phyloP scores from a whole-genome alignment of 1,140 invertebrate genomes.

The Neotoxoptera formosana region DNA sequence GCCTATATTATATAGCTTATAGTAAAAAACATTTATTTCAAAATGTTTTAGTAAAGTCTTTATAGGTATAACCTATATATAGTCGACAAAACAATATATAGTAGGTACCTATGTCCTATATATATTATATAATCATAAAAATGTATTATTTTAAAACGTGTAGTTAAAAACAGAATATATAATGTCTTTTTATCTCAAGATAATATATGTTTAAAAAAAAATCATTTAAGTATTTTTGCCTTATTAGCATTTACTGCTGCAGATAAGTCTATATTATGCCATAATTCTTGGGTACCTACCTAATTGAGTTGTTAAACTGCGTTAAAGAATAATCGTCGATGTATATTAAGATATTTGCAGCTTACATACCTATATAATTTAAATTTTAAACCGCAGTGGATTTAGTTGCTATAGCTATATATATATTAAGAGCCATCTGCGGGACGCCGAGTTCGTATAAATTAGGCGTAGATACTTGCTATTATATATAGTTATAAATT shows the following conservation, averaged over 20 bases:
- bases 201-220: background rate
- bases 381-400: background rate
- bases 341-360: background rate
- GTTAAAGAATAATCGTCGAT: background rate
- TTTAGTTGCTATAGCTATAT: background rate
- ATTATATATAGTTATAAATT: too few species aligned
- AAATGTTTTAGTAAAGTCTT: background rate
- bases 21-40: background rate
- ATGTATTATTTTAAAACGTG: background rate
- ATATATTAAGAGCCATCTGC: too few species aligned
- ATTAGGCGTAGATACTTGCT: too few species aligned
- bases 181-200: background rate
- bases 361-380: background rate
- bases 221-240: background rate
- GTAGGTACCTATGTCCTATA: too few species aligned
- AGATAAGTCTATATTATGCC: background rate
- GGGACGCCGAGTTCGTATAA: too few species aligned
- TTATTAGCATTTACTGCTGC: background rate
- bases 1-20: background rate
- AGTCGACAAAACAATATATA: background rate
- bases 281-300: background rate
- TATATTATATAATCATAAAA: background rate
- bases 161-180: background rate
- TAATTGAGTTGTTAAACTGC: background rate
- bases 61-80: background rate